Evolutionary conservation across 30 jellyfish, hydroid and myxozoan genomes (phyloP).

Genomic region (Morbakka virulenta): DNA sequence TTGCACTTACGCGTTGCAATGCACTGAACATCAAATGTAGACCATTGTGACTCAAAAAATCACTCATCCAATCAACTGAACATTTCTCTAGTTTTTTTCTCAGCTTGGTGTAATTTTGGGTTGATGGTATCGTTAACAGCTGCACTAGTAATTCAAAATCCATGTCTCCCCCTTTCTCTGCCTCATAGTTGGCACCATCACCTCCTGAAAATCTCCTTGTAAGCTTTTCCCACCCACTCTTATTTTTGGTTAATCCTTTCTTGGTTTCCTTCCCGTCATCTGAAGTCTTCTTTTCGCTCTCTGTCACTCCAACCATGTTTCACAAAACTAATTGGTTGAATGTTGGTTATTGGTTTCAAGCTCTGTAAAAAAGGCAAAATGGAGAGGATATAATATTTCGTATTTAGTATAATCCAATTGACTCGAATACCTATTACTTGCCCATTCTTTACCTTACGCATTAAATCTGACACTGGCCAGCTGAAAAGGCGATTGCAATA

Average conservation of each 20-base stretch:
- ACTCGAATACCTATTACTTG: too few relatives aligned
- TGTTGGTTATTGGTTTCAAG: too few relatives aligned
- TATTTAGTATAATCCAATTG: too few relatives aligned
- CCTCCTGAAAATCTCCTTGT: constrained; percentile 6
- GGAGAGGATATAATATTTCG: too few relatives aligned
- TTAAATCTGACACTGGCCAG: too few relatives aligned
- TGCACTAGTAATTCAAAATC: constrained; percentile 54
- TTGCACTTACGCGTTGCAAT: constrained; percentile 52
- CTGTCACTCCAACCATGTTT: too few relatives aligned
- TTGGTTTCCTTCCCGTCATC: too few relatives aligned
- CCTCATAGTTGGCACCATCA: neutral
- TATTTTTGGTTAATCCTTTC: neutral
- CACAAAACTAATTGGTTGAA: too few relatives aligned
- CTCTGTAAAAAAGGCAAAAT: too few relatives aligned
- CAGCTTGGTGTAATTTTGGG: constrained; percentile 68
- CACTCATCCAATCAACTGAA: constrained; percentile 61
- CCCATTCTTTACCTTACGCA: too few relatives aligned
- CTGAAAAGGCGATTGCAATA: too few relatives aligned
- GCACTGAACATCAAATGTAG: constrained; percentile 78
- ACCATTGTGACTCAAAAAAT: constrained; percentile 67
- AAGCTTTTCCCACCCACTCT: constrained; percentile 5
- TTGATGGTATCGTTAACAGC: constrained; percentile 73
- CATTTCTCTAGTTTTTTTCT: constrained; percentile 63
- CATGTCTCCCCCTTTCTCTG: constrained; percentile 30
- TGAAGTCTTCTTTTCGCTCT: too few relatives aligned